Conservation (phyloP, 2,888 invertebrate genomes). For the Steinernema hermaphroditum region DNA sequence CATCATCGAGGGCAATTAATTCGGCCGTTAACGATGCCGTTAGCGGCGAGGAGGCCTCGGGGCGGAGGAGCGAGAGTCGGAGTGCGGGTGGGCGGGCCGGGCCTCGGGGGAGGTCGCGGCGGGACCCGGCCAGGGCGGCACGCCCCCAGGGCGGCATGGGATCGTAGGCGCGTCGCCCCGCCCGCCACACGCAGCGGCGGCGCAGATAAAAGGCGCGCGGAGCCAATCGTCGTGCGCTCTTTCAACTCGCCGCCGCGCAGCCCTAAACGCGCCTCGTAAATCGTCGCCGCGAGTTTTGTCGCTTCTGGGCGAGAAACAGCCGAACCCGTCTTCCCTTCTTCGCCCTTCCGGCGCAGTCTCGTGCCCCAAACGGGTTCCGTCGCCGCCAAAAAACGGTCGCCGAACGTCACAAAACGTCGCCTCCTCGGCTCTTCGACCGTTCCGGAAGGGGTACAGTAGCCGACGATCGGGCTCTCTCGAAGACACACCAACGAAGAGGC, state of each 20-base stretch:
- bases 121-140: neutral
- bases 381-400: neutral
- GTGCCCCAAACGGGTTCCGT: constrained; percentile 9
- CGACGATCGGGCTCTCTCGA: too few species aligned
- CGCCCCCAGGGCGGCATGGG: neutral
- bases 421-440: too few species aligned
- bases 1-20: constrained; percentile 24
- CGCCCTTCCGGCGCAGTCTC: neutral
- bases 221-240: constrained; percentile 3
- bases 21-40: constrained; percentile 28
- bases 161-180: neutral
- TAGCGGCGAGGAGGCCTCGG: constrained; percentile 28
- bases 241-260: constrained; percentile 6
- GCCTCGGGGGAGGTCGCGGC: constrained; percentile 5
- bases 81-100: constrained; percentile 19
- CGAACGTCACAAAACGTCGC: neutral
- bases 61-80: constrained; percentile 26
- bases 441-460: too few species aligned
- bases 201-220: neutral
- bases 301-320: constrained; percentile 3
- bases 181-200: neutral
- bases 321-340: constrained; percentile 22
- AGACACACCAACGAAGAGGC: too few species aligned
- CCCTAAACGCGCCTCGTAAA: constrained; percentile 24
- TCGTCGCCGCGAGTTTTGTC: constrained; percentile 23